These are phyloP conservation scores for Aptenodytes patagonicus DNA, from an alignment of 2,113 vertebrate species.

Conservation along the genomic window DNA sequence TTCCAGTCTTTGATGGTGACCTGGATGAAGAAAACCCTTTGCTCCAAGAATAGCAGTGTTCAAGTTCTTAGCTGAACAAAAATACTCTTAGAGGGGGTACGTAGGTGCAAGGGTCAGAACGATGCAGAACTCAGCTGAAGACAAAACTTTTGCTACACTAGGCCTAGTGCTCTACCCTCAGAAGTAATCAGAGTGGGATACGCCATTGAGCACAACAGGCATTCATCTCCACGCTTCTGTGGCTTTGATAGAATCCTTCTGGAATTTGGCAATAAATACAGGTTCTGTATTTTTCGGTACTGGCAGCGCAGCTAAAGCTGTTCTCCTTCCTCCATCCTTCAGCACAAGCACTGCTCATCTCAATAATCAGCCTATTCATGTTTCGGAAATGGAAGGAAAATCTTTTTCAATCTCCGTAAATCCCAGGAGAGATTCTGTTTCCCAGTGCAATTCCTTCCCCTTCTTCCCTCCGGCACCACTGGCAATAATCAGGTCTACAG, in stretches of 20 bases:
- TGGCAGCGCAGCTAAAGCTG: slow-evolving; percentile 22
- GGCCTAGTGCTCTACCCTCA: background rate
- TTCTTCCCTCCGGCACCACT: background rate
- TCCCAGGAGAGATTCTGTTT: background rate
- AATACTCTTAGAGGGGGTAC: background rate
- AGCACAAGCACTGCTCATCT: background rate
- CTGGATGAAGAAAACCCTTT: background rate
- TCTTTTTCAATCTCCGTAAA: background rate
- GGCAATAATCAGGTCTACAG: background rate
- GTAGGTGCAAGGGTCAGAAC: background rate
- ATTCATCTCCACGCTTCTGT: background rate
- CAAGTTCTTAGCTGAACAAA: background rate
- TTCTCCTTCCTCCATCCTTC: background rate
- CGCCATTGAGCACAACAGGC: background rate
- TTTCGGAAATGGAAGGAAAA: slow-evolving; percentile 11
- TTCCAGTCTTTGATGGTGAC: background rate
- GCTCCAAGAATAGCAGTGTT: background rate
- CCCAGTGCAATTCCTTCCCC: background rate
- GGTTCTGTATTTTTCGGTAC: slow-evolving; percentile 1
- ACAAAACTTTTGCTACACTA: background rate
- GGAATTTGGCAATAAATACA: slow-evolving; percentile 11
- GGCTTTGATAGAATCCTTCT: background rate
- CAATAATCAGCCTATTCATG: slow-evolving; percentile 22
- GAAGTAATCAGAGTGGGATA: background rate
- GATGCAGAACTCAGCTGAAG: background rate